Conservation (phyloP, 1,140 invertebrate genomes). For the Melipona quadrifasciata region DNA sequence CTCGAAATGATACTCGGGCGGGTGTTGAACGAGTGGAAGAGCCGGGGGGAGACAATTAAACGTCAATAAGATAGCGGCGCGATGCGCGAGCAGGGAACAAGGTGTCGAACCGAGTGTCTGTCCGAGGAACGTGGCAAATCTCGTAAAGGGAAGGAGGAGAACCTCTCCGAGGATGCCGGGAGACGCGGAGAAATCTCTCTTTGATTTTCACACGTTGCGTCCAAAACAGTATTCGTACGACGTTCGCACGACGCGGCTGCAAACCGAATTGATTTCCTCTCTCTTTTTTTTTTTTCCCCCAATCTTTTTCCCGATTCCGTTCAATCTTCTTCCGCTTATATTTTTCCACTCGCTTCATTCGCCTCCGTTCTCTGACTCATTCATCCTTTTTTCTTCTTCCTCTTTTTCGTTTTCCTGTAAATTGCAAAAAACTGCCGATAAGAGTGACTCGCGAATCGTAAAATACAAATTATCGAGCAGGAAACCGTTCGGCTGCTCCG, state of each 20-base stretch:
- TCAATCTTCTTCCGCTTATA: not conserved
- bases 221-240: conserved; percentile 43
- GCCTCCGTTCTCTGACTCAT: no score
- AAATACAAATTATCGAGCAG: conserved; percentile 8
- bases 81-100: not conserved
- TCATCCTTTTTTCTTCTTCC: no score
- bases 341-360: not conserved
- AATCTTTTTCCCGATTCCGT: not conserved
- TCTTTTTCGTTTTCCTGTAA: not conserved
- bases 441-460: conserved; percentile 7
- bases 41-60: conserved; percentile 18
- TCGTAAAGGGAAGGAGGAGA: conserved; percentile 23
- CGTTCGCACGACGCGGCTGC: conserved; percentile 36
- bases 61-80: conserved; percentile 11
- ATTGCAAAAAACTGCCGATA: not conserved
- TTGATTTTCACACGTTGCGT: conserved; percentile 50
- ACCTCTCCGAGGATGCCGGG: conserved; percentile 12
- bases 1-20: not conserved
- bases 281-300: not conserved
- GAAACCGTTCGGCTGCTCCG: not conserved
- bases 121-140: conserved; percentile 21
- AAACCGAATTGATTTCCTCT: conserved; percentile 32
- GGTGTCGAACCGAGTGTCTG: conserved; percentile 20
- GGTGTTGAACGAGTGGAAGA: not conserved
- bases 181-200: conserved; percentile 42